Evolutionary conservation across 1,140 invertebrate species (phyloP).

Genomic region (Camponotus pennsylvanicus): DNA sequence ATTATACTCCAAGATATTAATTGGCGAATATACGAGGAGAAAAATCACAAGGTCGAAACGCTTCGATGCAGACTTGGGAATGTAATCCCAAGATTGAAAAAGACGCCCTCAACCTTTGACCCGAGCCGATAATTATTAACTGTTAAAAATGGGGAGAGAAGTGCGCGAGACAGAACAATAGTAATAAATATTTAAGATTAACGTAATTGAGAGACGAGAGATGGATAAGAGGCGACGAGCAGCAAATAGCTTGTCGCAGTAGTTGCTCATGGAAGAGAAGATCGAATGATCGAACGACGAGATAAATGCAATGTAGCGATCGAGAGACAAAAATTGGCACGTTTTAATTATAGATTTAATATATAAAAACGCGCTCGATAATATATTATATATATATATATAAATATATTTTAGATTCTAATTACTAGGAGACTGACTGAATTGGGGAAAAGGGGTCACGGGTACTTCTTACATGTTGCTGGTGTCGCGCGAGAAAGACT

Average conservation of each 20-base stretch:
- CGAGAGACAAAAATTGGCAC: not conserved
- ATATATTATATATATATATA: not conserved
- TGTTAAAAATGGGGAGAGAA: conserved; percentile 73
- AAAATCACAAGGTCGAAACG: not conserved
- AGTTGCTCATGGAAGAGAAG: conserved; percentile 60
- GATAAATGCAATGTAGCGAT: not conserved
- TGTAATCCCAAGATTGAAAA: conserved; percentile 37
- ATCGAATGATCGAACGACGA: conserved; percentile 25
- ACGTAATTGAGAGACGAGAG: conserved; percentile 36
- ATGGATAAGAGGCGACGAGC: conserved; percentile 7
- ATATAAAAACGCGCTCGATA: not conserved
- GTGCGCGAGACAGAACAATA: conserved; percentile 76
- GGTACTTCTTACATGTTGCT: conserved; percentile 12
- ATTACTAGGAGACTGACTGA: conserved; percentile 60
- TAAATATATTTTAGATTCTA: conserved; percentile 59
- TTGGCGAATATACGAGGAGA: not conserved
- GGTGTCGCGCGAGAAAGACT: not conserved
- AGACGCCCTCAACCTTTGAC: conserved; percentile 27
- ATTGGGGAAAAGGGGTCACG: conserved; percentile 13
- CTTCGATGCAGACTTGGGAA: not conserved
- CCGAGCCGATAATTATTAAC: conserved; percentile 53
- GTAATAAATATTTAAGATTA: conserved; percentile 63
- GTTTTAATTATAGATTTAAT: conserved; percentile 18
- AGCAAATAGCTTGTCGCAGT: conserved; percentile 38
- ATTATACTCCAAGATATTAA: conserved; percentile 22